Evolutionary conservation across 2,113 vertebrate genomes (phyloP), one percentile per base, ranked within the genome.

Genomic region (Pao palembangensis): DNA sequence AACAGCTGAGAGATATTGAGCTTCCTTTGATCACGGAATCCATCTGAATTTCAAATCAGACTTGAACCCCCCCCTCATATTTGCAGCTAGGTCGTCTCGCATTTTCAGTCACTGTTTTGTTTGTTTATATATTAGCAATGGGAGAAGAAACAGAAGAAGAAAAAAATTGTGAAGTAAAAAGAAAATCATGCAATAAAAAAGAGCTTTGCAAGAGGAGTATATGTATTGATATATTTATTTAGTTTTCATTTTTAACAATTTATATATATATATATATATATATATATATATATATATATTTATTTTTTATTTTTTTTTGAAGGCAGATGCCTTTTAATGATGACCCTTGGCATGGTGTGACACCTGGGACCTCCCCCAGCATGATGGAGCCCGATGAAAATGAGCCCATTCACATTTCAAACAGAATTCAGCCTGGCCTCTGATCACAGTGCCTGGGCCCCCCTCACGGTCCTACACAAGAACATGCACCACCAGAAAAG

Each of bases 351-450:
- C 95, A 93, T 94, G 91, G 91, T 88, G 87, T 86, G 88, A 91
- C 95, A 94, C 95, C 92, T 93, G 95, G 95, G 96, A 98, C 89
- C 90, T 89, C 93, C 92, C 90, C 42, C 87, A 94, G 93, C 92
- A 91, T 88, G 92, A 92, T 73, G 58, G 78, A 81, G 84, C 87
- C 93, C 92, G 94, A 96, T 94, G 92, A 98, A 98, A 97, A 98
- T 96, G 92, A 98, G 94, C 92, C 94, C 94, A 93, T 96, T 98
- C 95, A 94, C 94, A 95, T 98, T 99, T 99, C 96, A 99, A 99
- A 99, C 95, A 94, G 96, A 98, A 98, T 99, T 95, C 91, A 90
- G 92, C 92, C 93, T 90, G 90, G 94, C 91, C 93, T 91, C 93
- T 97, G 96, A 98, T 99, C 96, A 99, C 92, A 99, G 95, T 92